Percentiles rank a stretch among this genome's conserved stretches.
Evolutionary conservation across 2,888 invertebrate species (phyloP).

Genomic region (Syrphus vitripennis): DNA sequence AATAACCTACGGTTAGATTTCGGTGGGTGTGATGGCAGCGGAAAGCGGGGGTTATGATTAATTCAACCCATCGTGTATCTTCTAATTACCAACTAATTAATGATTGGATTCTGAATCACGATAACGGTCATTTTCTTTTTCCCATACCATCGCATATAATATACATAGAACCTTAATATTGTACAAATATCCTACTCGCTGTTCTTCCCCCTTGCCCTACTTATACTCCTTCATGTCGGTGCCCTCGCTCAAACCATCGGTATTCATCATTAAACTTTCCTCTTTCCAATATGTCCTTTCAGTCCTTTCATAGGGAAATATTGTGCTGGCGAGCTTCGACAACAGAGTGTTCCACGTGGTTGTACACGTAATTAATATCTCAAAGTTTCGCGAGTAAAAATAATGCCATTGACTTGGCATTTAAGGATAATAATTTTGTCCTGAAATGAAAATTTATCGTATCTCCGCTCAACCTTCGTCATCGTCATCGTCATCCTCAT

Average conservation of each 20-base stretch:
- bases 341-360: background rate
- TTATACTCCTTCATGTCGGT: background rate
- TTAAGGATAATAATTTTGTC: background rate
- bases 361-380: conserved; percentile 7
- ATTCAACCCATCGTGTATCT: conserved; percentile 64
- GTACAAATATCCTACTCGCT: background rate
- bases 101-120: conserved; percentile 61
- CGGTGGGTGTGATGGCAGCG: background rate
- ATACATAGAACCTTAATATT: background rate
- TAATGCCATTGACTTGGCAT: conserved; percentile 4
- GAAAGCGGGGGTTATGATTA: conserved; percentile 31
- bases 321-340: background rate
- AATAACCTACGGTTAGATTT: conserved; percentile 28
- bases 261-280: conserved; percentile 48
- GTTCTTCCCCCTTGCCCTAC: too few species aligned
- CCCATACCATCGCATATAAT: background rate
- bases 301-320: background rate
- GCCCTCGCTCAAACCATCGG: background rate
- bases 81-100: conserved; percentile 70
- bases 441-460: background rate
- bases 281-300: background rate
- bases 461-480: background rate
- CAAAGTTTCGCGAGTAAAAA: background rate
- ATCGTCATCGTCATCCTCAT: too few species aligned
- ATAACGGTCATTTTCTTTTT: conserved; percentile 25